phyloP scores from a whole-genome alignment of 64 coral and sea anemone genomes.

The Montipora cactus region DNA sequence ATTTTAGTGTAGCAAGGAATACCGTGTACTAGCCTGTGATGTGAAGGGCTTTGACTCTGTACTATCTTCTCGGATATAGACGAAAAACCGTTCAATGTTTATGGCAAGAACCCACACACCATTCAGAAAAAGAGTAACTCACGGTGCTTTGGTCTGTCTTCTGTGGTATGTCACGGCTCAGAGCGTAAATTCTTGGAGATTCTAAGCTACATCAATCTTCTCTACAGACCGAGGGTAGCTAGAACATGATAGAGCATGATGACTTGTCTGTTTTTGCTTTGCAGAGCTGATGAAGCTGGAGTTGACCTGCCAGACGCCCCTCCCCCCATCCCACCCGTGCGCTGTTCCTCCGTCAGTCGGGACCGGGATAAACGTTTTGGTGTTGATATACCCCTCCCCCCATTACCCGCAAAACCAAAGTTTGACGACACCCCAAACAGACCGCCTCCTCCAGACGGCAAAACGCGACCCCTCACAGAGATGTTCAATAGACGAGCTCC shows the following conservation, averaged over 20 bases:
- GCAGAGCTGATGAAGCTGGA: constrained; percentile 42
- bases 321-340: constrained; percentile 77
- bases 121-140: too few relatives aligned
- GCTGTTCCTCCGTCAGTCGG: constrained; percentile 89
- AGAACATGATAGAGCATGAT: too few relatives aligned
- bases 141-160: too few relatives aligned
- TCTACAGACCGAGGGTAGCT: background rate
- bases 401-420: constrained; percentile 75
- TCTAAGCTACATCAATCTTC: background rate
- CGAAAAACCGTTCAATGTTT: too few relatives aligned
- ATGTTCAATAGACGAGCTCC: constrained; percentile 22
- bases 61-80: too few relatives aligned
- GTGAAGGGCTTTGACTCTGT: background rate
- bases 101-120: too few relatives aligned
- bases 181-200: background rate
- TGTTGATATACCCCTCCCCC: constrained; percentile 47
- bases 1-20: background rate
- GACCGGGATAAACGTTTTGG: constrained; percentile 33
- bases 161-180: background rate
- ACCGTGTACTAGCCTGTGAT: background rate
- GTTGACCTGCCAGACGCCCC: constrained; percentile 48
- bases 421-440: constrained; percentile 62
- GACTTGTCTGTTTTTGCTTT: background rate
- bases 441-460: background rate
- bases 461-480: constrained; percentile 1